Base-by-base conservation (phyloP, 92 coral and sea anemone genomes). In the Porites rus region DNA sequence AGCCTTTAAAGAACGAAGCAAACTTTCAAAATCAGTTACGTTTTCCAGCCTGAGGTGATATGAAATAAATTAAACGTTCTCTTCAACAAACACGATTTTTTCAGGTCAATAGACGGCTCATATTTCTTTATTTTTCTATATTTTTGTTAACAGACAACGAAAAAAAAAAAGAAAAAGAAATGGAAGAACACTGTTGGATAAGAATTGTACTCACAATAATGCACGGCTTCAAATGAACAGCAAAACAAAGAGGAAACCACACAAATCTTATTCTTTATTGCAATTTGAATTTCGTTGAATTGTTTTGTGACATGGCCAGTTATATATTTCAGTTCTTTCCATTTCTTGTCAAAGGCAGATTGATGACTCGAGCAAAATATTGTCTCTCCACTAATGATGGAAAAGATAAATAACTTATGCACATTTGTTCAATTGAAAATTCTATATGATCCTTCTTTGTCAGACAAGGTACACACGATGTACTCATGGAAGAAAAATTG, bases 331-430 rank as follows among this genome's bases (percentile, higher is more conserved):
- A 59, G 20, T 71, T 38, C 63, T 60, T 80, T 72, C 51, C 52
- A 60, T 71, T 82, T 82, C 64, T 82, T 60, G 56, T 64, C 82
- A 2, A 53, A 76, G 69, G 86, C 59, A 81, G 86, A 81, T 80
- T 71, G 77, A 81, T 69, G 77, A 81, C 66, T 51, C 72, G 19
- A 71, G 86, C 77, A 67, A 61, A 82, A 72, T 73, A 82, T 73
- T 72, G 78, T 72, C 59, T 71, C 62, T 46, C 13, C 46, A 82
- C 68, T 82, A 71, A 72, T 60, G 78, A 71, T 82, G 43, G 79
- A 19, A 72, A 6, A 71, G 72, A 72, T 82, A 82, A 82, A 82
- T 72, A 82, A 60, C 10, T 31, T 73, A 8, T 25, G 56, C 64
- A 24, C 76, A 68, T 80, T 80, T 53, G 13, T 14, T 13, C 73